phyloP scores from a whole-genome alignment of 2,797 vertebrate species.

The Diceros bicornis region DNA sequence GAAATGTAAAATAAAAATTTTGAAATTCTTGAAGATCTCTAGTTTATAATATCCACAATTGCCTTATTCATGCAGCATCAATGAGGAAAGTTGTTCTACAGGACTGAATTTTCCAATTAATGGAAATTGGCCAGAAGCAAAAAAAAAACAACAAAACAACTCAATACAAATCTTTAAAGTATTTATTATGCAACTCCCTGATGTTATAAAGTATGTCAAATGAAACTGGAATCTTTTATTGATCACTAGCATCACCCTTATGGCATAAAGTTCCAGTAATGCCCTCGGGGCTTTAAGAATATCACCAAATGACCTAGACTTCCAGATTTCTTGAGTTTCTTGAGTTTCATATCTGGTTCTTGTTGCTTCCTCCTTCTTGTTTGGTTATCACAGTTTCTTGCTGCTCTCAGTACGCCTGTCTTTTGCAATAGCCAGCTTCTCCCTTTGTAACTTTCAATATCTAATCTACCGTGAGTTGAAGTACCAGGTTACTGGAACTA shows the following conservation, averaged over 20 bases:
- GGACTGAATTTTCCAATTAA: constrained; percentile 67
- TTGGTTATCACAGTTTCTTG: constrained; percentile 50
- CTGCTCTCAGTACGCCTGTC: constrained; percentile 13
- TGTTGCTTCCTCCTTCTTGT: constrained; percentile 41
- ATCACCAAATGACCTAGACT: constrained; percentile 36
- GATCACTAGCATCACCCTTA: constrained; percentile 24
- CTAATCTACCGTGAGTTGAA: constrained; percentile 46
- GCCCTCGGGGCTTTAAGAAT: not conserved
- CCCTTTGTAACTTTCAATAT: constrained; percentile 49
- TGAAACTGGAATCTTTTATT: constrained; percentile 12
- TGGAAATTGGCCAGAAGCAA: constrained; percentile 55
- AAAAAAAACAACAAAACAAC: constrained; percentile 58
- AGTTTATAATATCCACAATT: constrained; percentile 54
- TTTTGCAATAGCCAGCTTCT: constrained; percentile 8
- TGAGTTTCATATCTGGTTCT: not conserved
- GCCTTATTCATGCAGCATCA: constrained; percentile 57
- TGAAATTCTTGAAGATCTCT: constrained; percentile 49
- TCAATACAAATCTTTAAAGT: constrained; percentile 63
- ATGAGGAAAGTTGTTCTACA: constrained; percentile 45
- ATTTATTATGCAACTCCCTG: constrained; percentile 41
- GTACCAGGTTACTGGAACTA: constrained; percentile 61
- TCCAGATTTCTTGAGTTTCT: constrained; percentile 37
- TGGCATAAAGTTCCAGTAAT: not conserved
- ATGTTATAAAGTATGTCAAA: constrained; percentile 40
- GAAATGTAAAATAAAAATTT: constrained; percentile 58